Evolutionary conservation across 2,888 invertebrate genomes (phyloP).

Genomic region (Pharmacophagus antenor): DNA sequence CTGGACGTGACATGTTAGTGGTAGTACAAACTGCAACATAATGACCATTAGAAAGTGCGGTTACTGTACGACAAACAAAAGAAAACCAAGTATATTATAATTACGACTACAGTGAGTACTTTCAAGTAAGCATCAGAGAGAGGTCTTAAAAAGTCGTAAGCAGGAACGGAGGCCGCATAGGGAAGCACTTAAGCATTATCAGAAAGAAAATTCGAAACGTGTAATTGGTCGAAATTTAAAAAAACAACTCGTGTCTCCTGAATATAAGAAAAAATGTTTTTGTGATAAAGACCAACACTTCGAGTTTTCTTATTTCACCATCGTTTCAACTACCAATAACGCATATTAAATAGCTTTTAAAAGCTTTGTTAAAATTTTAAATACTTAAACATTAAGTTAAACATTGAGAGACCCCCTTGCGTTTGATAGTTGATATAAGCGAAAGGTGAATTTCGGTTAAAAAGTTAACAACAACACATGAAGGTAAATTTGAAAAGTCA

Average conservation of each 20-base stretch:
- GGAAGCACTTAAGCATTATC: slow-evolving; percentile 72
- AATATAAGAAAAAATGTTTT: slow-evolving; percentile 20
- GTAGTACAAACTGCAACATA: slow-evolving; percentile 82
- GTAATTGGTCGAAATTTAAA: slow-evolving; percentile 38
- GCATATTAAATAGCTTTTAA: slow-evolving; percentile 42
- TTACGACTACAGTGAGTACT: slow-evolving; percentile 77
- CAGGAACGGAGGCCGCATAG: slow-evolving; percentile 76
- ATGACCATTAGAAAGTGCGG: slow-evolving; percentile 81
- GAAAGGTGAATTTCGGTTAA: slow-evolving; percentile 61
- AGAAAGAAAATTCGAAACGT: slow-evolving; percentile 65
- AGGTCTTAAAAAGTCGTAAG: slow-evolving; percentile 75
- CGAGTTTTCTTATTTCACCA: slow-evolving; percentile 68
- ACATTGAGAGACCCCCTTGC: slow-evolving; percentile 64
- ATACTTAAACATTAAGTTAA: slow-evolving; percentile 49
- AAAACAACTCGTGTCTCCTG: slow-evolving; percentile 6
- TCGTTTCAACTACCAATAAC: slow-evolving; percentile 77
- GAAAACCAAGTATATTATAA: slow-evolving; percentile 73
- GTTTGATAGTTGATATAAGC: slow-evolving; percentile 76
- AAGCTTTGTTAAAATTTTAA: slow-evolving; percentile 43
- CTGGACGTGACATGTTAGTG: slow-evolving; percentile 81
- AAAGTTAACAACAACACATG: slow-evolving; percentile 52
- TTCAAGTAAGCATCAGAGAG: slow-evolving; percentile 70
- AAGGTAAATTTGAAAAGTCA: slow-evolving; percentile 2
- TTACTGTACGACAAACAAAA: slow-evolving; percentile 81
- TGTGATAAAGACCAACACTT: slow-evolving; percentile 44